Evolutionary conservation across 92 coral and sea anemone species (phyloP), one percentile per base, ranked within the genome.

Genomic region (Plumapathes pennacea): DNA sequence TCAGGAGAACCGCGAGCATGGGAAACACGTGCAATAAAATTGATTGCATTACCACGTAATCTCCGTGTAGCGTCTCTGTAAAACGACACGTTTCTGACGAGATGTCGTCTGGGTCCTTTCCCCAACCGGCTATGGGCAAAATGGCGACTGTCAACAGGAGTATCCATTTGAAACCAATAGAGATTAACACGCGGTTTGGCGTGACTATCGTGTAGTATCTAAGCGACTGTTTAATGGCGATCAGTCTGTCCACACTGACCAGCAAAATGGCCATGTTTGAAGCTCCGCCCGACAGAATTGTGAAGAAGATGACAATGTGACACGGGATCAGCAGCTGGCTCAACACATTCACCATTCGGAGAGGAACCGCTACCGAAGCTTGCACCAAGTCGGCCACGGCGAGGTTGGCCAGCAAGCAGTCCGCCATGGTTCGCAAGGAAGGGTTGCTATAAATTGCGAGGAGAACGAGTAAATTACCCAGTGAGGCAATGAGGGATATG

Each of bases 371-470:
- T 41, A 74, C 8, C 8, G 32, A 31, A 10, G 81, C 64, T 24
- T 67, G 74, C 32, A 57, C 19, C 32, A 74, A 47, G 67, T 65
- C 74, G 18, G 74, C 74, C 38, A 74, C 38, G 46, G 81, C 81
- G 33, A 64, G 49, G 40, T 74, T 74, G 4, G 49, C 81, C 39
- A 74, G 1, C 1, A 64, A 30, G 43, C 50, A 25, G 51, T 52
- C 62, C 54, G 72, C n/a, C n/a, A n/a, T n/a, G n/a, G n/a, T n/a
- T 8, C 40, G 40, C 8, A 36, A n/a, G 40, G 8, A 8, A 8
- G 8, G 8, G 40, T 36, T 36, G 40, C 8, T 8, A n/a, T 36
- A 36, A 8, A 36, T 36, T 36, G 40, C 40, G n/a, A 36, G 40
- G n/a, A 36, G 40, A 36, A 36, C n/a, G 9, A 36, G 8, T 8